A percentile compares a stretch with the other conserved stretches of the same genome.
These are phyloP conservation scores for Diplolepis rosae DNA, from an alignment of 2,888 invertebrate genomes.

Conservation along the genomic window DNA sequence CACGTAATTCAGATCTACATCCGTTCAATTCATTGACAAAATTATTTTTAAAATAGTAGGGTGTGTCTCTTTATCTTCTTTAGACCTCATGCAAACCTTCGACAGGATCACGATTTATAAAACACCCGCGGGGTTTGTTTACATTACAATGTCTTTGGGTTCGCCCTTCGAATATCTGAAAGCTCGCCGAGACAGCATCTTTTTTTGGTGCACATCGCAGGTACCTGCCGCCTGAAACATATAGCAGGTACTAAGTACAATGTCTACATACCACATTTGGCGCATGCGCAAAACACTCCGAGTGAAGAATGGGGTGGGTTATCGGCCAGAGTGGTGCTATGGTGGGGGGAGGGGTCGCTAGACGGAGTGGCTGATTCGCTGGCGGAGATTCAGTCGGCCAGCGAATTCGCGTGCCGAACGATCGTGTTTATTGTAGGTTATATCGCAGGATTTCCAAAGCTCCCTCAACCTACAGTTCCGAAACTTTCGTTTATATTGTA, in stretches of 20 bases:
- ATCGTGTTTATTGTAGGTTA: constrained; percentile 51
- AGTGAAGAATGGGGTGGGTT: constrained; percentile 41
- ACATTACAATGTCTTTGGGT: background rate
- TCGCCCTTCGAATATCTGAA: constrained; percentile 18
- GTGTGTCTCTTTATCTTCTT: background rate
- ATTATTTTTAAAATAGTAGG: background rate
- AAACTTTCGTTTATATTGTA: background rate
- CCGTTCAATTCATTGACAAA: background rate
- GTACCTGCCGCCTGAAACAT: constrained; percentile 37
- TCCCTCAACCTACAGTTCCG: constrained; percentile 2
- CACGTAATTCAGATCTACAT: background rate
- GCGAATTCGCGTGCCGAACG: constrained; percentile 73
- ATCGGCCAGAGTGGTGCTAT: constrained; percentile 25
- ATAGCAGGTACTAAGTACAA: constrained; percentile 4
- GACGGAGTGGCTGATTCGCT: constrained; percentile 58
- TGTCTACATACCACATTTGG: constrained; percentile 42
- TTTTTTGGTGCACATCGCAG: constrained; percentile 24
- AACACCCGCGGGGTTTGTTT: background rate
- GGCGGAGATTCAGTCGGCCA: constrained; percentile 72
- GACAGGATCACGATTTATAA: background rate
- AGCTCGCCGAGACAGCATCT: background rate
- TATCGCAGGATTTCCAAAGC: constrained; percentile 14
- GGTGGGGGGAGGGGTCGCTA: constrained; percentile 42
- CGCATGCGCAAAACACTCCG: constrained; percentile 47
- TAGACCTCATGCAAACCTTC: background rate